A percentile compares a stretch with the other conserved stretches of the same genome.
These are phyloP conservation scores for Chrysopa pallens DNA, from an alignment of 1,140 invertebrate genomes.

Conservation along the genomic window DNA sequence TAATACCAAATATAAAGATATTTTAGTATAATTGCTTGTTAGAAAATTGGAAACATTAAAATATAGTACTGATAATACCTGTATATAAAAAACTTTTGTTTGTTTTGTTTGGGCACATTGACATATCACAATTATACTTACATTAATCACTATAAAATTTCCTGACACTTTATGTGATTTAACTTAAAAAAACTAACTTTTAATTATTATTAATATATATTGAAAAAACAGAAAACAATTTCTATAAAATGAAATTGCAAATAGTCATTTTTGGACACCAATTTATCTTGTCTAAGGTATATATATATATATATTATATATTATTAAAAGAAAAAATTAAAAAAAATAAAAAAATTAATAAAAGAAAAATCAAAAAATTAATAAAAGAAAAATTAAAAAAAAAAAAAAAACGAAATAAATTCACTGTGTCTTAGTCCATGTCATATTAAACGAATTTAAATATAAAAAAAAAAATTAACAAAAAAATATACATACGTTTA, in stretches of 20 bases:
- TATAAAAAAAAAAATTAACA: conserved; percentile 3
- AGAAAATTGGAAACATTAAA: too few relatives aligned
- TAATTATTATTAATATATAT: too few relatives aligned
- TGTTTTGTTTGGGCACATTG: not conserved
- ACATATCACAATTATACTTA: not conserved
- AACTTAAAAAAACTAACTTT: not conserved
- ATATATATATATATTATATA: conserved; percentile 3
- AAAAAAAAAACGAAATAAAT: conserved; percentile 18
- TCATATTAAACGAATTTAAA: conserved; percentile 24
- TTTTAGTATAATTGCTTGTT: too few relatives aligned
- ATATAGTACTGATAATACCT: too few relatives aligned
- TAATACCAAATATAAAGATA: too few relatives aligned
- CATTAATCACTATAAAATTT: not conserved
- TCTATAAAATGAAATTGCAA: too few relatives aligned
- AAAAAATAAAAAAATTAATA: too few relatives aligned
- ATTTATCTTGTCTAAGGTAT: conserved; percentile 8
- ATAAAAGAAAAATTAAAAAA: conserved; percentile 3
- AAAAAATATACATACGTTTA: conserved; percentile 20
- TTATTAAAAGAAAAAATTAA: not conserved
- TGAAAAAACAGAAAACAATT: too few relatives aligned
- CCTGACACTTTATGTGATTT: not conserved
- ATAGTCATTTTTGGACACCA: conserved; percentile 5
- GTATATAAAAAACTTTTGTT: not conserved
- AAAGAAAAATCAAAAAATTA: not conserved
- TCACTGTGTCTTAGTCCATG: conserved; percentile 24